These are phyloP conservation scores for Drosophila conformis DNA, from an alignment of 2,888 invertebrate species.

Conservation along the genomic window DNA sequence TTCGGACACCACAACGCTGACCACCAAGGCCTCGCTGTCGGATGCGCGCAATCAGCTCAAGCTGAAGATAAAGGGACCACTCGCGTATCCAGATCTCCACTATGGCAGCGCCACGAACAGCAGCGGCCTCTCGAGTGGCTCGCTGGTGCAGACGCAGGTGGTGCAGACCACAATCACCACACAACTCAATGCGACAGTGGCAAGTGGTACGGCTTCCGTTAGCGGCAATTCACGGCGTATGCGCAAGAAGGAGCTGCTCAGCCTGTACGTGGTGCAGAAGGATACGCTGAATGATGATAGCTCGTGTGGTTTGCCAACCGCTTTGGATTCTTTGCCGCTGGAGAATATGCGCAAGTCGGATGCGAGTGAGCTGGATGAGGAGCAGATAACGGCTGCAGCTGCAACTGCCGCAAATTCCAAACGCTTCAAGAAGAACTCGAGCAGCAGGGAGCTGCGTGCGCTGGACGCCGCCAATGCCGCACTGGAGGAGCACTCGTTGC, in stretches of 20 bases:
- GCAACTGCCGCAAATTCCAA: conserved; percentile 82
- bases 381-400: conserved; percentile 90
- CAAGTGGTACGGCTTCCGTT: conserved; percentile 60
- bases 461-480: conserved; percentile 87
- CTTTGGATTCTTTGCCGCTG: conserved; percentile 82
- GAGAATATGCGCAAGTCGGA: conserved; percentile 92
- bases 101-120: conserved; percentile 83
- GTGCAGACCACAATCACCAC: conserved; percentile 75
- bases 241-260: conserved; percentile 94
- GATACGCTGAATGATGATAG: conserved; percentile 94
- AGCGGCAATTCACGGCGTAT: conserved; percentile 90
- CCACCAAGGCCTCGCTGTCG: conserved; percentile 90
- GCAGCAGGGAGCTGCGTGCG: conserved; percentile 87
- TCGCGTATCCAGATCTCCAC: conserved; percentile 89
- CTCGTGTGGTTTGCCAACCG: conserved; percentile 85
- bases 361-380: conserved; percentile 93
- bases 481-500: conserved; percentile 84
- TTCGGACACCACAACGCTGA: conserved; percentile 84
- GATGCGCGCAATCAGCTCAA: conserved; percentile 94
- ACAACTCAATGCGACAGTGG: conserved; percentile 66
- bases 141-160: conserved; percentile 66
- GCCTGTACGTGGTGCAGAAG: conserved; percentile 92
- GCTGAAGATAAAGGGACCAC: conserved; percentile 95
- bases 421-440: conserved; percentile 87
- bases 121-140: conserved; percentile 57